phyloP scores from a whole-genome alignment of 92 coral and sea anemone species.

The Galaxea fascicularis region DNA sequence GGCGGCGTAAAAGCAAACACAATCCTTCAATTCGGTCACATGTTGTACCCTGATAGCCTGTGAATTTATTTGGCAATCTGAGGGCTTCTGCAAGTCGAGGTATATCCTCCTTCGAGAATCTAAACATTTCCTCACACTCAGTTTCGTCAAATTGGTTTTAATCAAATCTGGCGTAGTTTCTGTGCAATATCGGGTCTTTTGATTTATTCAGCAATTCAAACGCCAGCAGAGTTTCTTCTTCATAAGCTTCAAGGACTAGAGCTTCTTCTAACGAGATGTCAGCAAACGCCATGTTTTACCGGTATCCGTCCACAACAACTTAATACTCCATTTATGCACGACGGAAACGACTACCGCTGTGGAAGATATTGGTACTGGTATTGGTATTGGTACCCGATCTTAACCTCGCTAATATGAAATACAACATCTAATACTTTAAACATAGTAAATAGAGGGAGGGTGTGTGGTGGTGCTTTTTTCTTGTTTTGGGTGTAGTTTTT shows the following conservation, averaged over 20 bases:
- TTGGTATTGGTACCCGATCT: slow-evolving; percentile 39
- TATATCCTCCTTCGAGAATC: slow-evolving; percentile 50
- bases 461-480: too few species aligned
- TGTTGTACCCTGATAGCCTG: slow-evolving; percentile 62
- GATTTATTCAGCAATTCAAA: slow-evolving; percentile 30
- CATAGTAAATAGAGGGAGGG: too few species aligned
- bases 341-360: slow-evolving; percentile 18
- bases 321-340: not conserved
- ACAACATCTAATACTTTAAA: too few species aligned
- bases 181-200: slow-evolving; percentile 56
- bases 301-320: not conserved
- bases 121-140: slow-evolving; percentile 57
- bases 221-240: not conserved
- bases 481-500: too few species aligned
- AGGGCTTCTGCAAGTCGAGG: slow-evolving; percentile 57
- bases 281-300: slow-evolving; percentile 34
- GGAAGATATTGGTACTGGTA: slow-evolving; percentile 27
- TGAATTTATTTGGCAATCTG: slow-evolving; percentile 59
- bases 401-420: slow-evolving; percentile 37
- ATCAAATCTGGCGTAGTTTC: slow-evolving; percentile 45
- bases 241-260: not conserved
- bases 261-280: slow-evolving; percentile 1
- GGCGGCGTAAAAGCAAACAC: slow-evolving; percentile 50
- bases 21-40: slow-evolving; percentile 48
- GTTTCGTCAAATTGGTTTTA: slow-evolving; percentile 46